Evolutionary conservation across 2,797 vertebrate genomes (phyloP).

Genomic region (Myripristis murdjan): DNA sequence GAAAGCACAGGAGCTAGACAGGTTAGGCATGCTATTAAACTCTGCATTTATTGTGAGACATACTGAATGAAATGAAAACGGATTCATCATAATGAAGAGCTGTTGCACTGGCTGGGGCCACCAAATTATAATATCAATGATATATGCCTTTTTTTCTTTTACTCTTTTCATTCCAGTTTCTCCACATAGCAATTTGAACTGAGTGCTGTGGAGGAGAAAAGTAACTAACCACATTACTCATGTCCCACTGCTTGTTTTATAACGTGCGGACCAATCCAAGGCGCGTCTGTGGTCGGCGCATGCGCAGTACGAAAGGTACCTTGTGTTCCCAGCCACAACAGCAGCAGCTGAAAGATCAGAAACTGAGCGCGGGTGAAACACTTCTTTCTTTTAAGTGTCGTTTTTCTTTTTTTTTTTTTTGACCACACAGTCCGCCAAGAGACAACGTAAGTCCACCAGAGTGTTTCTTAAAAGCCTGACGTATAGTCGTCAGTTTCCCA

Average conservation of each 20-base stretch:
- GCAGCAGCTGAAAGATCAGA: not conserved
- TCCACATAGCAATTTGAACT: too few relatives aligned
- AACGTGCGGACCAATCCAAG: conserved; percentile 53
- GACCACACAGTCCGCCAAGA: not conserved
- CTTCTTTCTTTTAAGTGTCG: conserved; percentile 30
- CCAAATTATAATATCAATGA: not conserved
- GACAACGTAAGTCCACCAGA: conserved; percentile 59
- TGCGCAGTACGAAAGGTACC: conserved; percentile 55
- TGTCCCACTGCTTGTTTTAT: not conserved
- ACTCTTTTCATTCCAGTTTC: too few relatives aligned
- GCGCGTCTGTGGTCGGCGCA: not conserved
- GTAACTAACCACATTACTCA: not conserved
- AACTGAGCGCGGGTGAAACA: not conserved
- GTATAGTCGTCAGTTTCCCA: accelerated
- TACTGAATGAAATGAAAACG: not conserved
- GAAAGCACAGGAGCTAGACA: too few relatives aligned
- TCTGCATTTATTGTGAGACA: too few relatives aligned
- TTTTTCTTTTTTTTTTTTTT: not conserved
- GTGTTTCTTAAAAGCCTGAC: not conserved
- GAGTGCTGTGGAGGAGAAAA: not conserved
- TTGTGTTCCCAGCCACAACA: not conserved
- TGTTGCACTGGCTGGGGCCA: not conserved
- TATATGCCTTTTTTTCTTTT: too few relatives aligned
- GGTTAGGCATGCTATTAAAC: too few relatives aligned
- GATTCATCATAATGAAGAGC: not conserved